phyloP scores from a whole-genome alignment of 2,888 invertebrate species.

The Acleris emargana region DNA sequence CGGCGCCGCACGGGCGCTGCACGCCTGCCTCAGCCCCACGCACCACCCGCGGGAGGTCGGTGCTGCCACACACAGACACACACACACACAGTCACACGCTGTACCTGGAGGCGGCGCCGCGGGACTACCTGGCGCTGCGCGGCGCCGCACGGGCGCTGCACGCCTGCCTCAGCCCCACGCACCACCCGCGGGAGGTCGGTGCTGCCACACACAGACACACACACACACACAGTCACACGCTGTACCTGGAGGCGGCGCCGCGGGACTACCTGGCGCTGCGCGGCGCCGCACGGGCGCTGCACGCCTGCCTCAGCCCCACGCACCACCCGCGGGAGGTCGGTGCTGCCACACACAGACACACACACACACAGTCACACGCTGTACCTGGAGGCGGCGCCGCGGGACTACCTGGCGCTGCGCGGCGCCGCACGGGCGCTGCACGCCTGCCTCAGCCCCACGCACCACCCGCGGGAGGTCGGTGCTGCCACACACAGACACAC shows the following conservation, averaged over 20 bases:
- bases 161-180: slow-evolving; percentile 90
- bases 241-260: slow-evolving; percentile 88
- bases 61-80: no score
- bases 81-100: slow-evolving; percentile 70
- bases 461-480: slow-evolving; percentile 89
- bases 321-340: slow-evolving; percentile 89
- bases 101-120: slow-evolving; percentile 87
- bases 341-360: no score
- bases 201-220: no score
- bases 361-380: slow-evolving; percentile 70
- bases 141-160: slow-evolving; percentile 83
- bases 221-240: slow-evolving; percentile 68
- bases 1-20: slow-evolving; percentile 79
- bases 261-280: slow-evolving; percentile 88
- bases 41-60: slow-evolving; percentile 89
- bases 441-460: slow-evolving; percentile 90
- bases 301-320: slow-evolving; percentile 91
- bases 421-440: slow-evolving; percentile 83
- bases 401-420: slow-evolving; percentile 88
- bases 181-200: slow-evolving; percentile 89
- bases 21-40: slow-evolving; percentile 91
- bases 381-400: slow-evolving; percentile 87
- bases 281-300: slow-evolving; percentile 79
- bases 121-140: slow-evolving; percentile 88
- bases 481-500: no score